Base-by-base conservation (phyloP, 2,113 vertebrate species). In the Microcebus murinus region DNA sequence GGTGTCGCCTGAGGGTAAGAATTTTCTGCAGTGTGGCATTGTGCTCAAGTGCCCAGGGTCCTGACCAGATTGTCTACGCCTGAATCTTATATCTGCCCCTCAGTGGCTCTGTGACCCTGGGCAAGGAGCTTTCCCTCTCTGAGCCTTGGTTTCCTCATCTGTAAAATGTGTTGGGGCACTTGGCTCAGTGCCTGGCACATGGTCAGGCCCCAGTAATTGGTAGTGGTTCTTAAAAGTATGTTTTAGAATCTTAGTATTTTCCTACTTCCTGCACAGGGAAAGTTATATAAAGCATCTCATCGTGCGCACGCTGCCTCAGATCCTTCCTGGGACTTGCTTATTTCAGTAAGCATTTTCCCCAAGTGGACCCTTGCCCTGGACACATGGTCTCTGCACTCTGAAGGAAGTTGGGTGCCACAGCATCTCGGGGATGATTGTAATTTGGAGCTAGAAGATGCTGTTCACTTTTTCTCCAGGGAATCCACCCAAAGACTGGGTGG, bases 121-220 rank as follows among this genome's bases (percentile, higher is more conserved):
- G 23, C 82, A 31, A 50, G 34, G 63, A 25, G 36, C 74, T 55
- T 25, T 29, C 15, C 25, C 27, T 96, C 36, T 89, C 45, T 80
- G 83, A 61, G 61, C 87, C 94, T 93, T 8, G 18, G 17, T 63
- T 87, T 84, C 11, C 67, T 96, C 31, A n/a, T 74, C 63, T 95
- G 59, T 80, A 29, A 90, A 61, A 57, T 81, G 25, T 36, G 25
- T 71, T 42, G 27, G 67, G 39, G 42, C 17, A 34, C 42, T 70
- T 76, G 17, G 73, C 36, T 81, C 31, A 6, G 29, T 59, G 27
- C 13, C 8, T 61, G 61, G 74, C 17, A n/a, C 57, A 6, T 29
- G 45, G 20, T 50, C 39, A 70, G 67, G 23, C 88, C 76, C 52
- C 4, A 25, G 52, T 15, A 48, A 61, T 12, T 57, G 25, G 21